These are phyloP conservation scores for Adoxophyes honmai DNA, from an alignment of 1,140 invertebrate species.

Conservation along the genomic window DNA sequence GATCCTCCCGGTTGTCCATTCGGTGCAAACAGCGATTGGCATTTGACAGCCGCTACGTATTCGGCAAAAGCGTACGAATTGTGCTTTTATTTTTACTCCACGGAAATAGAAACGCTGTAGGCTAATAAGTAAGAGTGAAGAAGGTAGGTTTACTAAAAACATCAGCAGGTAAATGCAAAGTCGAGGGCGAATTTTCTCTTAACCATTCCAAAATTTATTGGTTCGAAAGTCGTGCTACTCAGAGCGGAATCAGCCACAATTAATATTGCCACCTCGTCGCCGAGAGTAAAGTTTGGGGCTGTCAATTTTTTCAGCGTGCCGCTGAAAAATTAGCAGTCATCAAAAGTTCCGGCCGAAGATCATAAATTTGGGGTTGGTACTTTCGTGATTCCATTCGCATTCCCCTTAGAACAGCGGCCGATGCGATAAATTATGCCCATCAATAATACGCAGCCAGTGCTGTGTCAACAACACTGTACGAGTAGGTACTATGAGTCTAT, in stretches of 20 bases:
- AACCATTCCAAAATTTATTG: too few relatives aligned
- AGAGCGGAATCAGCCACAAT: constrained; percentile 20
- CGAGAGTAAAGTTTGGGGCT: constrained; percentile 29
- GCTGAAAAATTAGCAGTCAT: constrained; percentile 56
- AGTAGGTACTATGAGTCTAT: constrained; percentile 28
- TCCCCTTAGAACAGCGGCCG: constrained; percentile 46
- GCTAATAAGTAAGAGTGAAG: too few relatives aligned
- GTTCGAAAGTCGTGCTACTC: too few relatives aligned
- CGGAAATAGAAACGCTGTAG: neutral
- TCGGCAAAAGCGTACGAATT: constrained; percentile 15
- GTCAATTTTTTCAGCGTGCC: constrained; percentile 34
- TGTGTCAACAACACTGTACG: constrained; percentile 53
- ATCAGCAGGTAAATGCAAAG: too few relatives aligned
- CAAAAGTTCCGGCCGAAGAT: constrained; percentile 36
- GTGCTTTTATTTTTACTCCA: constrained; percentile 17
- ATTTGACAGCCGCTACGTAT: constrained; percentile 36
- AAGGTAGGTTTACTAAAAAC: too few relatives aligned
- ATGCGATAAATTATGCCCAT: constrained; percentile 57
- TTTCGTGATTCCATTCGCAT: constrained; percentile 48
- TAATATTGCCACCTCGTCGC: constrained; percentile 37
- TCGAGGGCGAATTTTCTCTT: too few relatives aligned
- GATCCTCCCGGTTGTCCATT: constrained; percentile 46
- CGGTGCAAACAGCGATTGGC: constrained; percentile 42
- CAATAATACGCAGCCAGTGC: constrained; percentile 48
- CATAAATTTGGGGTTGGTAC: constrained; percentile 52